A percentile compares a stretch with the other conserved stretches of the same genome.
phyloP scores from a whole-genome alignment of 2,797 vertebrate species.

The Ptychadena robeensis region DNA sequence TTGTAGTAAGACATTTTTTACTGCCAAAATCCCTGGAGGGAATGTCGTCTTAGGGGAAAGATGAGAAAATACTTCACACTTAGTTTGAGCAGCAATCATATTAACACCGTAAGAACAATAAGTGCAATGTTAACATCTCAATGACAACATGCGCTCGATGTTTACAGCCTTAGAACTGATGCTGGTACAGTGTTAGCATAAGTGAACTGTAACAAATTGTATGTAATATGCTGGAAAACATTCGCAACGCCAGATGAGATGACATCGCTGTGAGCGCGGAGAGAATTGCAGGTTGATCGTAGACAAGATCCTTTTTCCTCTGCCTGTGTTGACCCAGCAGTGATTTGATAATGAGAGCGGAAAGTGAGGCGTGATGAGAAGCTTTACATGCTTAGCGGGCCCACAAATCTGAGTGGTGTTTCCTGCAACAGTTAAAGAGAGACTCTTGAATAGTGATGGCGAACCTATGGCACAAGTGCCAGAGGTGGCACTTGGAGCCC shows the following conservation, averaged over 20 bases:
- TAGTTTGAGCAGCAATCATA: constrained; percentile 40
- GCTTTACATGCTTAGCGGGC: too few species aligned
- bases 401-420: too few species aligned
- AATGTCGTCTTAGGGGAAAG: constrained; percentile 20
- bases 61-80: constrained; percentile 32
- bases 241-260: constrained; percentile 40
- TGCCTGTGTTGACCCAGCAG: constrained; percentile 41
- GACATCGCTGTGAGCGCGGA: constrained; percentile 15
- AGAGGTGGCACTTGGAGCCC: too few species aligned
- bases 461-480: too few species aligned
- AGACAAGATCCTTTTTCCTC: constrained; percentile 42
- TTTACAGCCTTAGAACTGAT: constrained; percentile 30
- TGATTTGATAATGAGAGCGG: constrained; percentile 34
- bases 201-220: constrained; percentile 57
- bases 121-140: constrained; percentile 44
- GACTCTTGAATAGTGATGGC: too few species aligned
- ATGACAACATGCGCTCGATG: constrained; percentile 42
- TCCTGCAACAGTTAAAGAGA: too few species aligned
- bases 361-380: constrained; percentile 6
- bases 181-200: constrained; percentile 37
- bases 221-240: constrained; percentile 59
- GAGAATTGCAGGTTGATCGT: constrained; percentile 34
- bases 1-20: constrained; percentile 12
- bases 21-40: constrained; percentile 22
- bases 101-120: constrained; percentile 38